Evolutionary conservation across 2,888 invertebrate genomes (phyloP).

Genomic region (Leptinotarsa peninsularis): DNA sequence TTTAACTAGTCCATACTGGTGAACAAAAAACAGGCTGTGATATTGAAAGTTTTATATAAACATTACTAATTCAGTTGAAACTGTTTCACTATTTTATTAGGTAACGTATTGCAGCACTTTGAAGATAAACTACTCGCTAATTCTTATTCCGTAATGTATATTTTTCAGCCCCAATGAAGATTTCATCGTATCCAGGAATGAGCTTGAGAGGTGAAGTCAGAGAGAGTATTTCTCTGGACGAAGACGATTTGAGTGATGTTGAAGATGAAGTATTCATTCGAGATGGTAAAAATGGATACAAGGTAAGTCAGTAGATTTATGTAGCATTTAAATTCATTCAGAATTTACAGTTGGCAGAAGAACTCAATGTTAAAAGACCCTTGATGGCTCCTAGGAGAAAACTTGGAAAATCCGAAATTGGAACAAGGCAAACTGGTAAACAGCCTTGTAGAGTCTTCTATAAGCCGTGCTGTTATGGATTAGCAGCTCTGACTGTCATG

Average conservation of each 20-base stretch:
- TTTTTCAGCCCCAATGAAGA: constrained; percentile 45
- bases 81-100: neutral
- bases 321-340: neutral
- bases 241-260: constrained; percentile 79
- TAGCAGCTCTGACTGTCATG: constrained; percentile 72
- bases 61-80: neutral
- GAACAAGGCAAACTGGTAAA: constrained; percentile 69
- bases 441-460: constrained; percentile 71
- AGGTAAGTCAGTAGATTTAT: constrained; percentile 60
- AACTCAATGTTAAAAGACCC: constrained; percentile 77
- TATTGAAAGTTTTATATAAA: neutral
- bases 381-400: constrained; percentile 80
- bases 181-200: constrained; percentile 73
- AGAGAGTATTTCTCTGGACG: constrained; percentile 75
- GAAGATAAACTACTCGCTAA: no score
- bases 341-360: constrained; percentile 71
- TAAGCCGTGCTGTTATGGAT: constrained; percentile 75
- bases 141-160: neutral
- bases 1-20: neutral
- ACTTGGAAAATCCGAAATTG: constrained; percentile 65
- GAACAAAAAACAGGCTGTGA: constrained; percentile 8
- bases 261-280: constrained; percentile 84
- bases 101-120: neutral
- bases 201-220: constrained; percentile 72
- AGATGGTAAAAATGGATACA: constrained; percentile 76